These are phyloP conservation scores for Platalea minor DNA, from an alignment of 2,797 vertebrate species.

Conservation along the genomic window DNA sequence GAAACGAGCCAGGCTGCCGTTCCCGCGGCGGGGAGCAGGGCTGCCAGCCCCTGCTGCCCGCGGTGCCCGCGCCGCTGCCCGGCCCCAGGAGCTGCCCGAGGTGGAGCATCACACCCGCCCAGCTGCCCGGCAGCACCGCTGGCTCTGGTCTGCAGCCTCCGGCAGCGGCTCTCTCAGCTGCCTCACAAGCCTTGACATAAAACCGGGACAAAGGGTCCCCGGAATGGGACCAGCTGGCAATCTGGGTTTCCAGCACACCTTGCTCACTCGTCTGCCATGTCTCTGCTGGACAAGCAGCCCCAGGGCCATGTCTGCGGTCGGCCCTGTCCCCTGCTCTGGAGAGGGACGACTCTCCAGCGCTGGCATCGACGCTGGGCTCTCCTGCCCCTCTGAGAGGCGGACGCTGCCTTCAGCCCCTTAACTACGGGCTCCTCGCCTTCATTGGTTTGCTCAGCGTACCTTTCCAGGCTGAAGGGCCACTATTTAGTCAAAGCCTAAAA, in stretches of 20 bases:
- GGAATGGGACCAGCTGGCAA: fast-evolving
- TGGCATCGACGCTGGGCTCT: neutral
- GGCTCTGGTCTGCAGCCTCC: neutral
- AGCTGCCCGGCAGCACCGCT: neutral
- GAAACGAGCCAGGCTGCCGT: conserved; percentile 56
- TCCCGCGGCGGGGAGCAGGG: neutral
- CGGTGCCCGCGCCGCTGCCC: neutral
- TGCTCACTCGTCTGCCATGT: fast-evolving
- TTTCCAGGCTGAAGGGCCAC: neutral
- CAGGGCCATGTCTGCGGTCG: neutral
- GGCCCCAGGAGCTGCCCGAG: neutral
- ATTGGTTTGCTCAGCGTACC: fast-evolving
- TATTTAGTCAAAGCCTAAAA: neutral
- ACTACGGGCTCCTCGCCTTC: neutral
- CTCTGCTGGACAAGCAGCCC: neutral
- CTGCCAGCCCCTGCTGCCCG: neutral
- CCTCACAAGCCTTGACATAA: neutral
- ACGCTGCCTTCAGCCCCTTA: neutral
- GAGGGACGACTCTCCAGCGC: no score
- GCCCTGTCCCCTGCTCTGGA: no score
- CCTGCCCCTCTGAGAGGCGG: neutral
- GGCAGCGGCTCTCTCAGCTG: no score
- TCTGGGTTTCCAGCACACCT: neutral
- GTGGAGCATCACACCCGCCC: neutral
- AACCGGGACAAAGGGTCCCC: neutral